Percentiles rank a stretch among this genome's conserved stretches.
Evolutionary conservation across 2,888 invertebrate species (phyloP).

Genomic region (Microplitis deprimator): DNA sequence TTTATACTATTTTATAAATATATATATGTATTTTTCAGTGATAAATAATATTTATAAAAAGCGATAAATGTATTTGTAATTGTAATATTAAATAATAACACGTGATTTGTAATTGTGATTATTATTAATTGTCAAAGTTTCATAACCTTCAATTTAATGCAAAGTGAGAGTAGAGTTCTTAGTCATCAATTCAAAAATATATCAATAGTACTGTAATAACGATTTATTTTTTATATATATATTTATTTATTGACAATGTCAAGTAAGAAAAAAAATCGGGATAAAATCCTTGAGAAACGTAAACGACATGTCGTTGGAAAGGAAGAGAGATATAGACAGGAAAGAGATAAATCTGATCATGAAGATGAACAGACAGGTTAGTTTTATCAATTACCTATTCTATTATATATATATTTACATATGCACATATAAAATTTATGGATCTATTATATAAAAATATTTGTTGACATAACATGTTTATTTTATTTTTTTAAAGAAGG

Average conservation of each 20-base stretch:
- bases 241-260: conserved; percentile 56
- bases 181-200: conserved; percentile 1
- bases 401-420: no score
- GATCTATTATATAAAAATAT: neutral
- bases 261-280: conserved; percentile 55
- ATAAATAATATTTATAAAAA: no score
- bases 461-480: neutral
- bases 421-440: neutral
- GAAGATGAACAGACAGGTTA: conserved; percentile 61
- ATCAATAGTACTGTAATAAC: neutral
- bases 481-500: conserved; percentile 35
- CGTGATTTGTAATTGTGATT: neutral
- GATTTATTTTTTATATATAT: conserved; percentile 11
- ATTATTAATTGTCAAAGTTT: neutral
- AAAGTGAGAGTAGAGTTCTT: neutral
- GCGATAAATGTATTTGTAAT: neutral
- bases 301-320: conserved; percentile 65
- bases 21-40: no score
- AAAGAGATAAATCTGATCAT: conserved; percentile 63
- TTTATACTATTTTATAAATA: no score
- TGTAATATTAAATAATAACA: neutral
- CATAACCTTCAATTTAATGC: neutral
- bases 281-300: conserved; percentile 55
- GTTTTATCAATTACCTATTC: conserved; percentile 23
- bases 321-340: conserved; percentile 65